Evolutionary conservation across 1,140 invertebrate genomes (phyloP), one percentile per base, ranked within the genome.

Genomic region (Penaeus vannamei): DNA sequence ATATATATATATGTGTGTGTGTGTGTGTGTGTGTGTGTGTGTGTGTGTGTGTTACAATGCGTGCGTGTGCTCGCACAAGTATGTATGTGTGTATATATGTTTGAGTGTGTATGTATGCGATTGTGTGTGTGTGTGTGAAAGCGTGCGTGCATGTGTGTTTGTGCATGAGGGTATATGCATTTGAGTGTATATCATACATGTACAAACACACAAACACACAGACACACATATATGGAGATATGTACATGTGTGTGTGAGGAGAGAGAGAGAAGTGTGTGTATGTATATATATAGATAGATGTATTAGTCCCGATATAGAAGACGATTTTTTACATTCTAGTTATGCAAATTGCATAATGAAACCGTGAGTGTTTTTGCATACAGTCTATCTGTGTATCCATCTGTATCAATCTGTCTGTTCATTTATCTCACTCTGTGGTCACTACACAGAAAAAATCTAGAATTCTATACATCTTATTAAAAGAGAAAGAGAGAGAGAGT

Each of bases 21-120:
- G 17, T 53, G 17, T 17, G 17, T 10, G 53, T 10, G 17, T 10
- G 10, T 17, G 17, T 17, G 12, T 10, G 17, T 53, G 53, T 5
- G 53, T 17, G 53, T 10, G 53, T 53, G 53, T 53, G 53, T 53
- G 53, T 53, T 12, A 14, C 1, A 1, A 12, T 53, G 53, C 14
- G 53, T 53, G 53, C 14, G 17, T 53, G 53, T 53, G 53, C 14
- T 12, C 14, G 53, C 14, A 1, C 17, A 53, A 14, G 17, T 76
- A 76, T 76, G 32, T 76, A 76, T 76, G 32, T 76, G 3, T 76
- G 32, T 76, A 76, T 76, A 76, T 76, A 76, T 76, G 32, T 76
- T 2, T 76, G 10, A 32, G 10, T 76, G 0, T 76, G 5, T 76
- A 12, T 32, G 7, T 76, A 12, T 76, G n/a, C n/a, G 8, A 22